A percentile compares a stretch with the other conserved stretches of the same genome.
Conservation (phyloP, 2,797 vertebrate species). For the Centropyge bicolor region DNA sequence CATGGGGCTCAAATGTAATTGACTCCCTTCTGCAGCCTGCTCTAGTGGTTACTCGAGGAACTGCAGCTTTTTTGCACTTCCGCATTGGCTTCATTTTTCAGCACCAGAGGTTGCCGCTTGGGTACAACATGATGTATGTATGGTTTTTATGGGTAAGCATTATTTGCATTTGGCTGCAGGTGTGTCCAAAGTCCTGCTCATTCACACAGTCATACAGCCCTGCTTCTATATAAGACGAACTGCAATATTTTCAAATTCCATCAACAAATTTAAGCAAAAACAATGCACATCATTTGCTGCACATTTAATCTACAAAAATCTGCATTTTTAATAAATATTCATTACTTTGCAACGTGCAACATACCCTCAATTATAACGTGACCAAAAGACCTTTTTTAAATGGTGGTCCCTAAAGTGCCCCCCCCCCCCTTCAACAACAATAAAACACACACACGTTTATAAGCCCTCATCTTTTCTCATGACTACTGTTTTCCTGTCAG, state of each 20-base stretch:
- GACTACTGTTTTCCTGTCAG: conserved; percentile 48
- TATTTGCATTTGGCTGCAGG: not conserved
- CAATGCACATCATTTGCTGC: not conserved
- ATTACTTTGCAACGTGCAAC: not conserved
- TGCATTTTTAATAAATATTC: not conserved
- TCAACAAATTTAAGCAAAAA: not conserved
- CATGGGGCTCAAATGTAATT: no score
- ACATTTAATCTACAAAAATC: not conserved
- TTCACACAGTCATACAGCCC: not conserved
- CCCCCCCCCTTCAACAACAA: not conserved
- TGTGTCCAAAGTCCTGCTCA: not conserved
- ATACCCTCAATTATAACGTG: not conserved
- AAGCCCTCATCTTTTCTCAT: conserved; percentile 29
- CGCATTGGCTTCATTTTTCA: no score
- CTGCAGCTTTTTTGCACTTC: no score
- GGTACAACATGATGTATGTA: no score
- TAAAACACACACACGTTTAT: not conserved
- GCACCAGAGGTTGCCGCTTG: no score
- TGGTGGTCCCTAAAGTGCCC: conserved; percentile 7
- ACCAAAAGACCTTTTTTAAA: conserved; percentile 2
- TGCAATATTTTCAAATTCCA: not conserved
- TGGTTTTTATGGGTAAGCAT: not conserved
- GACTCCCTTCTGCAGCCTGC: no score
- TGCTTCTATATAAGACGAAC: not conserved
- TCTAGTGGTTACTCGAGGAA: no score